Conservation (phyloP, 2,888 invertebrate genomes). For the Homarus gammarus region DNA sequence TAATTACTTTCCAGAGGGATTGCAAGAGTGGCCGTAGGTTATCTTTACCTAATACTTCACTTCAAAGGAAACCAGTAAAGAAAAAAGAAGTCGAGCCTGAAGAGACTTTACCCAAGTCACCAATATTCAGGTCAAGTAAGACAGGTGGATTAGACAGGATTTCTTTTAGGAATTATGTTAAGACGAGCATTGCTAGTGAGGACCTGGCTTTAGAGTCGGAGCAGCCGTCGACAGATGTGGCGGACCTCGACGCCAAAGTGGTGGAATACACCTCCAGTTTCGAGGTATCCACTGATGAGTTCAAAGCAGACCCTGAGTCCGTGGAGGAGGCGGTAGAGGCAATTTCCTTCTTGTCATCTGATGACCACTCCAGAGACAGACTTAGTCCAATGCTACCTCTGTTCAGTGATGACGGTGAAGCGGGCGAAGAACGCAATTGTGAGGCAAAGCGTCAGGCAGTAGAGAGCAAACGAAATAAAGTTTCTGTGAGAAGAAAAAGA, state of each 20-base stretch:
- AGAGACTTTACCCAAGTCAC: background rate
- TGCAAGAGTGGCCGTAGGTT: background rate
- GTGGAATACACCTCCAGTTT: slow-evolving; percentile 49
- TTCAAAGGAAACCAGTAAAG: background rate
- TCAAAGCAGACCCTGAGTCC: slow-evolving; percentile 22
- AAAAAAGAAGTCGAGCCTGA: slow-evolving; percentile 5
- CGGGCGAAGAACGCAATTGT: background rate
- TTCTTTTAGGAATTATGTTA: slow-evolving; percentile 52
- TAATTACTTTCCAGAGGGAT: background rate
- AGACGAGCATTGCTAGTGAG: slow-evolving; percentile 33
- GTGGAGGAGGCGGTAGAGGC: slow-evolving; percentile 68
- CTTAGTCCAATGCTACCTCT: background rate
- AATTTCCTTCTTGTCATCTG: slow-evolving; percentile 40
- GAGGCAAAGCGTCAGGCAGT: background rate
- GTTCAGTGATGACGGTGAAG: slow-evolving; percentile 11
- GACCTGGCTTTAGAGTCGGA: background rate
- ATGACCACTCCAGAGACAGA: slow-evolving; percentile 4
- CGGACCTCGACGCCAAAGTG: background rate
- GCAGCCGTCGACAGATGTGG: background rate
- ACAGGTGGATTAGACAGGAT: slow-evolving; percentile 50
- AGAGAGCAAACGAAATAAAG: background rate
- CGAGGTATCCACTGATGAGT: slow-evolving; percentile 41
- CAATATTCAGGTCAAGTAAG: slow-evolving; percentile 23
- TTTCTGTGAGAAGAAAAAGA: slow-evolving; percentile 8
- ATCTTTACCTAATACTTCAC: background rate